Base-by-base conservation (phyloP, 2,113 vertebrate species). In the Ifrita kowaldi region DNA sequence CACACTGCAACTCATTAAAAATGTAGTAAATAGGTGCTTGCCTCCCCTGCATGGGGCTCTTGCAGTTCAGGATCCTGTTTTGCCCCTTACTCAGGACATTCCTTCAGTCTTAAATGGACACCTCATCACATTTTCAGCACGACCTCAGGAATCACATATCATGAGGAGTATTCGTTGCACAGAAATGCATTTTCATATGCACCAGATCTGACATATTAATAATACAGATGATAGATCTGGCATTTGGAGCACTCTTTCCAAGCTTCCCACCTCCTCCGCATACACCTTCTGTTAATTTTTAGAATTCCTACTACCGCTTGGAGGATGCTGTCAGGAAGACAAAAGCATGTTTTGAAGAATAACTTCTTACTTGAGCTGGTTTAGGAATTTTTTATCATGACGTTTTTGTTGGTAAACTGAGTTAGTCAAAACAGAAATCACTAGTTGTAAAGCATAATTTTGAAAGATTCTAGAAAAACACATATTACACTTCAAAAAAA, bases 271-370 rank as follows among this genome's bases (percentile, higher is more conserved):
- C 89, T 95, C 93, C 60, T 94, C 89, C 2, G 0, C 87, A 49
- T 79, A 60, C 8, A 97, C 82, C 59, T 93, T 89, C 84, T 94
- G 67, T 87, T 93, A 87, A 73, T 79, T 94, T 76, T 79, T 60
- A 93, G 92, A 82, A 56, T 82, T 91, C 47, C 65, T 93, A 24
- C 35, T 87, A 64, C 73, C 47, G 26, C 84, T 50, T 47, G 69
- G 77, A 96, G 50, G 69, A 60, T 89, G 64, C 53, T 89, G 87
- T 91, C 84, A 85, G 75, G 63, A 95, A 85, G 78, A 96, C 46
- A 96, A 93, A 94, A 83, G 50, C 7, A 3, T 55, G 30, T 83
- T 91, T 94, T 89, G 42, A 90, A 90, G 85, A 95, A 70, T 52
- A 73, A 62, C 24, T 89, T 71, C n/a, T 79, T 80, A 49, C 53